Base-by-base conservation (phyloP, 2,888 invertebrate genomes). In the Epistrophe eligans region DNA sequence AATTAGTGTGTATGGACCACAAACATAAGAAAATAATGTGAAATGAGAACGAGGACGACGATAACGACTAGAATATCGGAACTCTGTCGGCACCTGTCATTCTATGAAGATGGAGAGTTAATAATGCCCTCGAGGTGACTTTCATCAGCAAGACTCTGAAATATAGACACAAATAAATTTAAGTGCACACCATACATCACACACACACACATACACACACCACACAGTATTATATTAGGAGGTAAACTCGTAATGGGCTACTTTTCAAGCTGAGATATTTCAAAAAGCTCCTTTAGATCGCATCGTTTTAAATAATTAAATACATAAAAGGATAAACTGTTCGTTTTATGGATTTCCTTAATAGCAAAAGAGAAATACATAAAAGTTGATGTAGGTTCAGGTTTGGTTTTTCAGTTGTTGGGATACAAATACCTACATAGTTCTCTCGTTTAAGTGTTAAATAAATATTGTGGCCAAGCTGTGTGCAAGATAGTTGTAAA, bases 281-380 rank as follows among this genome's bases (percentile, higher is more conserved):
- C 57, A 43, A 19, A 67, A 55, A 38, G n/a, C 64, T 72, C 58
- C 55, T 19, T 17, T 24, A 60, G 48, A 55, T 43, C 58, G 76
- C 77, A 76, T 58, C 60, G 66, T 77, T 80, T 76, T 84, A 84
- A 84, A 84, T 84, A 77, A 84, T 84, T 84, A 66, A 84, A 80
- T 80, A 71, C 72, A 76, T 77, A 79, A 71, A 80, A 66, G 80
- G 70, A 84, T 77, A 84, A 74, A 70, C 52, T 73, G 67, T 72
- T 73, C 43, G 38, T 72, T 73, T 40, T 55, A 50, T 5, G 40
- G 38, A 55, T 55, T 24, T 38, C 24, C 48, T 35, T 55, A 38
- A 50, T 19, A 67, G 32, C 6, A 17, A 9, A 50, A 17, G 48
- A 35, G 48, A 28, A 48, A 48, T 11, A 8, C 19, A 55, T 52